Evolutionary conservation across 2,888 invertebrate genomes (phyloP), one percentile per base, ranked within the genome.

Genomic region (Epirrhoe alternata): DNA sequence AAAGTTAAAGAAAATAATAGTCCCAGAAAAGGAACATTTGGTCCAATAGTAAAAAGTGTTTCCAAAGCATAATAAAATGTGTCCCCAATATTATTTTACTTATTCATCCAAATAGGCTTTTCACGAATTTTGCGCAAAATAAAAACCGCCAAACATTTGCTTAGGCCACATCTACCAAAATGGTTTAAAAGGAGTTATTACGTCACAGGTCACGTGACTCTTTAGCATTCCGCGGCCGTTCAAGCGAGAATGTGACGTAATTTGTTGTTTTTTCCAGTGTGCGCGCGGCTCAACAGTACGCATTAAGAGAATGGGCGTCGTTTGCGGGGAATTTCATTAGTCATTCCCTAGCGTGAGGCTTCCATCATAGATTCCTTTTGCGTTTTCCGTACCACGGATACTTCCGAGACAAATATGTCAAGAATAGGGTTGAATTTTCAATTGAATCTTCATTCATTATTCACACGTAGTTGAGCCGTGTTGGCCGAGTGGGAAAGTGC

Each of bases 321-420:
- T 86, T 85, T 83, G 83, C 70, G 78, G 81, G 68, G 85, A 86
- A 86, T 86, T 86, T 86, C 86, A 86, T 86, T 86, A 86, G 83
- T 83, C 79, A 86, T 84, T 82, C 83, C 78, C 74, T 54, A 73
- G 75, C 76, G 80, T 75, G 78, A 78, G 81, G 78, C 78, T 81
- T 83, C 81, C 79, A 80, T 84, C 81, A 83, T 80, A 82, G 81
- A 84, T 85, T 84, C 85, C 83, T 80, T 75, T 77, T 77, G 76
- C 76, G 75, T 78, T 78, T 74, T 76, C 71, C 79, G 77, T 77
- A 75, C 77, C 81, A 71, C 75, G 77, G 80, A 82, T 81, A 79
- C 82, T 81, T 77, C 74, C 60, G 74, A 76, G 78, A 79, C 82
- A 82, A 81, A 81, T 83, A 83, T 81, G 77, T 80, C 71, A 74